These are phyloP conservation scores for Zoroaster sp. DNA, from an alignment of 53 echinoderm and acorn worm species.

Conservation along the genomic window DNA sequence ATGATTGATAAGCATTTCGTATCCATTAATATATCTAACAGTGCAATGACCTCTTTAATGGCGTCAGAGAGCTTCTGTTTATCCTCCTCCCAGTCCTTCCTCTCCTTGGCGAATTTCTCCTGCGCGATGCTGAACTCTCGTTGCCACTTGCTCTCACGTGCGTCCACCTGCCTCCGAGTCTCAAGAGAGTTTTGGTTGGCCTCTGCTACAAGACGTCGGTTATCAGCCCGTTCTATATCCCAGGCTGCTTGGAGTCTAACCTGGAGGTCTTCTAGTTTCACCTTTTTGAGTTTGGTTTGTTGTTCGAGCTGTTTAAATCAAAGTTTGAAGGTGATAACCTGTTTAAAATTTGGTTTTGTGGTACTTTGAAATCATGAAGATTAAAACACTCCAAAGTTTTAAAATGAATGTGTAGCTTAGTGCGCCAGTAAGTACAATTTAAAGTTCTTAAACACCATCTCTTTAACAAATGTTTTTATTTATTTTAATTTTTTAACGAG, in stretches of 20 bases:
- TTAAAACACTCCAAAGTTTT: too few species aligned
- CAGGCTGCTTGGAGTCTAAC: slow-evolving; percentile 83
- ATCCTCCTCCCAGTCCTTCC: slow-evolving; percentile 81
- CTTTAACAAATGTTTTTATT: too few species aligned
- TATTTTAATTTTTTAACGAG: too few species aligned
- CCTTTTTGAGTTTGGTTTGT: slow-evolving; percentile 92
- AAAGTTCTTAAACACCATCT: too few species aligned
- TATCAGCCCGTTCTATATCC: slow-evolving; percentile 90
- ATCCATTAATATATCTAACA: background rate
- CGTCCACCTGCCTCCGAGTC: slow-evolving; percentile 77
- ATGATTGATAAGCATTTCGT: too few species aligned
- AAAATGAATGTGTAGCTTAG: too few species aligned
- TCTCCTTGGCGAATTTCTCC: slow-evolving; percentile 73
- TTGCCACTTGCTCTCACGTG: slow-evolving; percentile 57
- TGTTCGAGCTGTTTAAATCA: slow-evolving; percentile 72
- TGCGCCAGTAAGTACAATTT: too few species aligned
- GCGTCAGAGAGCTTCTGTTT: slow-evolving; percentile 53
- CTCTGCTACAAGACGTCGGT: slow-evolving; percentile 87
- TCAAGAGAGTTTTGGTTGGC: slow-evolving; percentile 87
- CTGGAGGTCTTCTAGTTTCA: slow-evolving; percentile 89
- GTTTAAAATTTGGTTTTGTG: too few species aligned
- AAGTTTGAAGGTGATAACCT: too few species aligned
- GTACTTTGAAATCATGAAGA: too few species aligned
- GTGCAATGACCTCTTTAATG: slow-evolving; percentile 67
- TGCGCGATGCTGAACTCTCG: slow-evolving; percentile 64